Evolutionary conservation across 35 echinoderm and acorn worm species (phyloP), one percentile per base, ranked within the genome.

Genomic region (Apostichopus californicus): DNA sequence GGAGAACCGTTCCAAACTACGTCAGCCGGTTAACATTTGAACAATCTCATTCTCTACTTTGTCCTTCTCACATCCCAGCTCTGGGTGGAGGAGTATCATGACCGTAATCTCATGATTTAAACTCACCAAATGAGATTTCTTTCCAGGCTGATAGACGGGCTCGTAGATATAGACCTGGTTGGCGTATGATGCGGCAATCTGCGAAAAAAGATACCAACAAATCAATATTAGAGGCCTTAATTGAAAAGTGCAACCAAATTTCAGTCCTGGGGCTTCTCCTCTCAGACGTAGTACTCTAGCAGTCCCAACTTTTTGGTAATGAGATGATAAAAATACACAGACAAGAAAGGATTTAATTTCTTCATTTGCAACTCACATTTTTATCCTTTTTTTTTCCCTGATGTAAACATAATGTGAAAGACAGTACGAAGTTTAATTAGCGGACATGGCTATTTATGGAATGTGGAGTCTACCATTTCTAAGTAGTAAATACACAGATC

Each of bases 131-230:
- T 58, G 94, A 92, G 70, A 79, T 90, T 91, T 94, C 95, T 78
- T 94, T 92, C 57, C 90, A 84, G 68, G 84, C 80, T 83, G 94
- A 56, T 34, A 93, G 18, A 92, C 86, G 5, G 97, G 97, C 81
- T 99, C 97, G 92, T 96, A 99, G 20, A 99, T 94, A 78, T 96
- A 99, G 7, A 99, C 97, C 90, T 99, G 97, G 79, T 99, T 99
- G 57, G 97, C 97, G 88, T 95, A 99, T 5, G 97, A 99, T 55
- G 97, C 97, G 12, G 97, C 97, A 99, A 99, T 99, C 95, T 96
- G 93, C 20, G 81, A 91, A 71, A 56, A 13, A n/a, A 90, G 81
- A 63, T 23, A 78, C 12, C 77, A 46, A 94, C 55, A 87, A 56
- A 57, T 55, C 46, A 82, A 82, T 82, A 82, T 53, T 46, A 52